Conservation (phyloP, 1,140 invertebrate species). For the Penaeus indicus region DNA sequence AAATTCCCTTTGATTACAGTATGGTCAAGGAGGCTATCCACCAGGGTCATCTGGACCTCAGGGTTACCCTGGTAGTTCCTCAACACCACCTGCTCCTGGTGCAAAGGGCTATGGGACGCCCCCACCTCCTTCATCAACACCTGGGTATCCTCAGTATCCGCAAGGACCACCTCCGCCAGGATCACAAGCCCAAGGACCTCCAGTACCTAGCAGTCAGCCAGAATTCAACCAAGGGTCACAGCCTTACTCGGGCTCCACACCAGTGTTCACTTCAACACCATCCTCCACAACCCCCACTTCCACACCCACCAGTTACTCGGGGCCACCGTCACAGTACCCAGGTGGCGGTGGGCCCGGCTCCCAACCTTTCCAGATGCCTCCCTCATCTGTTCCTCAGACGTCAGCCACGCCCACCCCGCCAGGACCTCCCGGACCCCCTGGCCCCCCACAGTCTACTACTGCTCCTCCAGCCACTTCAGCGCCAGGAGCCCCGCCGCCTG, state of each 20-base stretch:
- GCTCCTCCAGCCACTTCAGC: slow-evolving; percentile 68
- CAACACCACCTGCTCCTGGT: slow-evolving; percentile 54
- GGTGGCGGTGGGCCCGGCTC: slow-evolving; percentile 38
- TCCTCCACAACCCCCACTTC: slow-evolving; percentile 68
- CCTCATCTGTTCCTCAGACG: slow-evolving; percentile 47
- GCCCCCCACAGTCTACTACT: slow-evolving; percentile 72
- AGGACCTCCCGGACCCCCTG: slow-evolving; percentile 69
- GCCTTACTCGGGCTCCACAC: slow-evolving; percentile 43
- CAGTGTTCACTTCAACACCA: slow-evolving; percentile 64
- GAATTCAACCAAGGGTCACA: slow-evolving; percentile 49
- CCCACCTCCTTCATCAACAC: slow-evolving; percentile 57
- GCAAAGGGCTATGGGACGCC: slow-evolving; percentile 61
- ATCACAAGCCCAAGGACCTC: slow-evolving; percentile 38
- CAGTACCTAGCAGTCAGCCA: slow-evolving; percentile 23
- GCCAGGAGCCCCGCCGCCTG: slow-evolving; percentile 67
- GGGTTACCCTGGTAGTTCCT: slow-evolving; percentile 51
- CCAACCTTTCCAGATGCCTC: slow-evolving; percentile 51
- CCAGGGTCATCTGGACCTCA: slow-evolving; percentile 55
- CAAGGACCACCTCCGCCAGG: slow-evolving; percentile 53
- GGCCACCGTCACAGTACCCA: slow-evolving; percentile 68
- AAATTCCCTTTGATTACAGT: slow-evolving; percentile 22
- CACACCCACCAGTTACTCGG: slow-evolving; percentile 57
- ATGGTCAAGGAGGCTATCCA: slow-evolving; percentile 61
- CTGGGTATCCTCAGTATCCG: slow-evolving; percentile 58
- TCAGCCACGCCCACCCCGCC: slow-evolving; percentile 69